Evolutionary conservation across 2,888 invertebrate species (phyloP), one percentile per base, ranked within the genome.

Genomic region (Diadromus collaris): DNA sequence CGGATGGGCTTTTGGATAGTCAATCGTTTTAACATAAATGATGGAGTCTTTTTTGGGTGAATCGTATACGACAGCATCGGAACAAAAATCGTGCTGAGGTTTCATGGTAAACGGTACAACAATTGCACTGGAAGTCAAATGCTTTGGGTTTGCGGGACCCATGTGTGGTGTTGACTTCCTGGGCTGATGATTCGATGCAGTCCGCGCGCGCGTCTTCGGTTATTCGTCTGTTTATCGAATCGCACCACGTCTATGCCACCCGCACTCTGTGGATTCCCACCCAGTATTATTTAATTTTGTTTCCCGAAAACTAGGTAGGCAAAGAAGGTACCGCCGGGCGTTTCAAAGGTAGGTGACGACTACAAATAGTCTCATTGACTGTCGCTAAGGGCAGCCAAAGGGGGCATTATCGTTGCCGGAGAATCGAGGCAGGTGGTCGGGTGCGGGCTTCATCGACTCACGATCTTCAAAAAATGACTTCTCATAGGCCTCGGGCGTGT

Each of bases 361-460:
- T 88, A 87, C 85, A 83, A 88, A 88, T 84, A 78, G 83, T 84
- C 83, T 82, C 81, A 87, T 89, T 87, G 87, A 83, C 67, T 68
- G n/a, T 9, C 21, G 10, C 16, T 24, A 64, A 76, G 51, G 58
- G 48, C 70, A 71, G 27, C 34, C 56, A 7, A 32, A 63, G 16
- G 27, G 4, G 16, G 46, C 65, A n/a, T 27, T 29, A 63, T 73
- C 58, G 51, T 70, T 60, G 56, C 56, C 44, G 41, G 56, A 48
- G 69, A 60, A 74, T 67, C 78, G 54, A 74, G 56, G 67, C 78
- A 78, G 78, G 78, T 78, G 76, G 78, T 76, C 71, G 48, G 61
- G 63, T 80, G 67, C 61, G 69, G 74, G 74, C 60, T 38, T 48
- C 64, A 29, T 58, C 41, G 56, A 24, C 58, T 58, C 27, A 29